These are phyloP conservation scores for Chymomyza caudatula DNA, from an alignment of 2,888 invertebrate genomes.

Conservation along the genomic window DNA sequence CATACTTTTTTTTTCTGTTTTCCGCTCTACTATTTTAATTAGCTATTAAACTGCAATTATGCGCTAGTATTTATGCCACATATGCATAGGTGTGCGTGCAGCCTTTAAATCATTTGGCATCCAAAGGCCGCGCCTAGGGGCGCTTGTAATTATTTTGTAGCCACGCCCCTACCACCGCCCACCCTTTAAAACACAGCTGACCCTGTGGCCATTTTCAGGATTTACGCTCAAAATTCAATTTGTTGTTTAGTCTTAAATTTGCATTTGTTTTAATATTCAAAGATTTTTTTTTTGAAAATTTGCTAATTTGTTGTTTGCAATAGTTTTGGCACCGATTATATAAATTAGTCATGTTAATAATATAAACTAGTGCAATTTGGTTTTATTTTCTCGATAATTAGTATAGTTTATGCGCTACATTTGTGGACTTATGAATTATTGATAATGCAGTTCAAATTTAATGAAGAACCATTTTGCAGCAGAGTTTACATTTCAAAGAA, in stretches of 20 bases:
- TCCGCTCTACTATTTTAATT: constrained; percentile 38
- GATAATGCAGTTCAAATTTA: no score
- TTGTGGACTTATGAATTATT: not conserved
- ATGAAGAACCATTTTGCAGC: no score
- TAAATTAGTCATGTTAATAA: not conserved
- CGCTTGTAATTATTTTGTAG: constrained; percentile 45
- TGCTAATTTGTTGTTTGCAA: not conserved
- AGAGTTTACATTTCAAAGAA: no score
- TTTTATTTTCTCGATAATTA: not conserved
- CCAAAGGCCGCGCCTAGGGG: constrained; percentile 28
- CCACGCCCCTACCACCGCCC: constrained; percentile 29
- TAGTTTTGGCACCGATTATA: not conserved
- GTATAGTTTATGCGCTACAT: not conserved
- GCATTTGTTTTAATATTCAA: constrained; percentile 29
- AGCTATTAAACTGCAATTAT: constrained; percentile 64
- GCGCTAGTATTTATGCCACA: constrained; percentile 6
- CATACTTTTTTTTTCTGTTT: constrained; percentile 25
- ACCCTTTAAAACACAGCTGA: constrained; percentile 5
- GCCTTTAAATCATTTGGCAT: constrained; percentile 57
- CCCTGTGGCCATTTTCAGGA: constrained; percentile 36
- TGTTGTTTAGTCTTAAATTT: constrained; percentile 36
- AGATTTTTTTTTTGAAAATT: constrained; percentile 10
- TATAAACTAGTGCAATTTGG: not conserved
- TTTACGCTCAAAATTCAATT: constrained; percentile 39
- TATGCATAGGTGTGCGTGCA: constrained; percentile 9